Conservation (phyloP, 2,113 vertebrate species). For the Amphilophus citrinellus region DNA sequence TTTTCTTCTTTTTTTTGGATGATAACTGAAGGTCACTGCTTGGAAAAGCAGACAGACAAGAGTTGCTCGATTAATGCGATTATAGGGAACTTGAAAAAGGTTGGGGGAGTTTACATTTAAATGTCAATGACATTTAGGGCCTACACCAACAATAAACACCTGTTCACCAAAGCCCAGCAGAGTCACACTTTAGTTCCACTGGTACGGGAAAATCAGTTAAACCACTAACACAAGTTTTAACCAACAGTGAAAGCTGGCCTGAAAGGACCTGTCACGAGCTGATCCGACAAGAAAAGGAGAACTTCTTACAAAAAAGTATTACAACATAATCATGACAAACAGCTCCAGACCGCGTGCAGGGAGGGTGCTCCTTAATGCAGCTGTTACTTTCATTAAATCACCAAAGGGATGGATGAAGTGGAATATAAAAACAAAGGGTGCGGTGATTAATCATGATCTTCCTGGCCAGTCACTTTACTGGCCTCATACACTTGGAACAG, state of each 20-base stretch:
- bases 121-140: not conserved
- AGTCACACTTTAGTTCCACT: not conserved
- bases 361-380: not conserved
- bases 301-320: not conserved
- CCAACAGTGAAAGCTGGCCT: not conserved
- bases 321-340: not conserved
- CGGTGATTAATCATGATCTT: constrained; percentile 25
- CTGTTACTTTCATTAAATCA: not conserved
- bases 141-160: not conserved
- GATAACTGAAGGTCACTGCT: not conserved
- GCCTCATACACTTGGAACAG: constrained; percentile 42
- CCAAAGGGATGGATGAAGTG: not conserved
- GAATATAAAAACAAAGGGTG: not conserved
- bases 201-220: not conserved
- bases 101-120: not conserved
- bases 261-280: not conserved
- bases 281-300: not conserved
- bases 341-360: not conserved
- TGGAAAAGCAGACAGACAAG: not conserved
- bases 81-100: not conserved
- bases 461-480: not conserved
- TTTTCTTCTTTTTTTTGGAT: not conserved
- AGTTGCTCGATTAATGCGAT: not conserved
- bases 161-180: not conserved
- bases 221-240: not conserved